Base-by-base conservation (phyloP, 2,113 vertebrate species). In the Edolisoma coerulescens region DNA sequence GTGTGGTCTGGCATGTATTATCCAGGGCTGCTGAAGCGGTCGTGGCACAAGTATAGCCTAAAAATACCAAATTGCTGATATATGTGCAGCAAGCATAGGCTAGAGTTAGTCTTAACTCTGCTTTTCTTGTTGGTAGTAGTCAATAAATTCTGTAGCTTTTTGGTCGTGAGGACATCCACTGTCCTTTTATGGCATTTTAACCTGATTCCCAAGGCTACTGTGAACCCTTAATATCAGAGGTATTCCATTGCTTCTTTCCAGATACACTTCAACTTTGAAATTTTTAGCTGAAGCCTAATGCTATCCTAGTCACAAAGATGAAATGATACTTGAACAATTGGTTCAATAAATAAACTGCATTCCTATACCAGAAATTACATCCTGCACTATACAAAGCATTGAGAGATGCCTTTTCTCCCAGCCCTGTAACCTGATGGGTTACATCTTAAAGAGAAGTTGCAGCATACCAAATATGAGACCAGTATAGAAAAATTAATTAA, bases 401-500 rank as follows among this genome's bases (percentile, higher is more conserved):
- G 6, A 75, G 32, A 71, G 16, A 41, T 65, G 23, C 20, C 7
- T 87, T 69, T 57, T 56, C 21, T 75, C 30, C 16, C 20, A 53
- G 6, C 44, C 21, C 26, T 87, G 4, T 63, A 71, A 52, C 26
- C 8, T 79, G 8, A 22, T 60, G 17, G 1, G 4, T 85, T 69
- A 13, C 12, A 8, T 75, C 30, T 37, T 63, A 26, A 75, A 57
- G 17, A 67, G 39, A 50, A 78, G 26, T 50, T 82, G 35, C 15
- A 41, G 20, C 16, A 22, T 54, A 32, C 7, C n/a, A 17, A 77
- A 26, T 45, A 2, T 21, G 39, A 76, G 32, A 32, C 13, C 20
- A 54, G 11, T 0, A 0, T 50, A 73, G 60, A 75, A 82, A 76
- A 78, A 64, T 1, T 0, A 39, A 50, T 8, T 0, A 44, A 10